These are phyloP conservation scores for Passer montanus DNA, from an alignment of 2,113 vertebrate genomes.

Conservation along the genomic window DNA sequence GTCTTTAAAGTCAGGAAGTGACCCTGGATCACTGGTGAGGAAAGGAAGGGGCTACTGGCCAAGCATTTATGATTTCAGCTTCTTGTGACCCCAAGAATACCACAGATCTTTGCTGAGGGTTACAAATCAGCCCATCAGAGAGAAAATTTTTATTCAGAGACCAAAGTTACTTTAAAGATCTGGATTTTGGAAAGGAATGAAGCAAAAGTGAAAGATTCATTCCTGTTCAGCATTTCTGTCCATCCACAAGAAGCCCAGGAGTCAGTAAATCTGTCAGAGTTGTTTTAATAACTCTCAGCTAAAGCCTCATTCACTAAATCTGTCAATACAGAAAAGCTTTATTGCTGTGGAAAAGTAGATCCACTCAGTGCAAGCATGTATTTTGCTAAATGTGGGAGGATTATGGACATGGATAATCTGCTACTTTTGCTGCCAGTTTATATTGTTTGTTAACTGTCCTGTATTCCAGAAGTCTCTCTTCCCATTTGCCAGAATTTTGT, in stretches of 20 bases:
- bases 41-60: background rate
- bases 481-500: background rate
- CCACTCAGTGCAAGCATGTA: background rate
- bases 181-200: background rate
- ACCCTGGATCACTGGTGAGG: background rate
- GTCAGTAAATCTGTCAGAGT: constrained; percentile 61
- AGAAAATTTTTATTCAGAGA: background rate
- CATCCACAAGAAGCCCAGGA: background rate
- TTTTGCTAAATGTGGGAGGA: background rate
- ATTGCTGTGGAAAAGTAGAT: constrained; percentile 35
- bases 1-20: background rate
- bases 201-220: constrained; percentile 18
- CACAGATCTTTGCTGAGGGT: background rate
- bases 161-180: background rate
- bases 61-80: background rate
- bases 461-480: background rate
- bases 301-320: constrained; percentile 62
- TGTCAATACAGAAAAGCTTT: constrained; percentile 48
- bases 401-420: background rate
- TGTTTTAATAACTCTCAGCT: constrained; percentile 54
- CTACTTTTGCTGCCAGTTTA: background rate
- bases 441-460: background rate
- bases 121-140: background rate
- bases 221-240: constrained; percentile 7
- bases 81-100: background rate